A percentile compares a stretch with the other conserved stretches of the same genome.
These are phyloP conservation scores for Clinocottus analis DNA, from an alignment of 2,113 vertebrate species.

Conservation along the genomic window DNA sequence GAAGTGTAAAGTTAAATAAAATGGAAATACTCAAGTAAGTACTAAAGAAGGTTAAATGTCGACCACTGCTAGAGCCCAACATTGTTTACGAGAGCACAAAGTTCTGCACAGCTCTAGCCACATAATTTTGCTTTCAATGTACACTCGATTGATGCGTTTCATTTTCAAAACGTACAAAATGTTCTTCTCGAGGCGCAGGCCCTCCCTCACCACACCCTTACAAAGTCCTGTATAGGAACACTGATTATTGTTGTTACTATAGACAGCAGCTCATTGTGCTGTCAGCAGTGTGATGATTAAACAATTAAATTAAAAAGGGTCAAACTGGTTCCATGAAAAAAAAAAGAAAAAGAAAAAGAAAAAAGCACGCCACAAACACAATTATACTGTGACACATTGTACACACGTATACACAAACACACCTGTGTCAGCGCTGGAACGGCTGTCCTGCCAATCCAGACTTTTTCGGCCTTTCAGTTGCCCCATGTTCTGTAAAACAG, in stretches of 20 bases:
- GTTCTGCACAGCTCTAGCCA: background rate
- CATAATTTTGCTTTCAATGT: background rate
- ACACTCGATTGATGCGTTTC: background rate
- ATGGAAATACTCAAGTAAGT: background rate
- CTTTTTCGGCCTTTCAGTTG: conserved; percentile 47
- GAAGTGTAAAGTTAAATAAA: background rate
- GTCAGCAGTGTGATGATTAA: background rate
- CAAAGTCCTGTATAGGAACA: background rate
- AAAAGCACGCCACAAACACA: background rate
- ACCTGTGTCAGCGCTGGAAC: conserved; percentile 67
- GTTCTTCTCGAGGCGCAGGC: background rate
- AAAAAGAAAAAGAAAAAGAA: background rate
- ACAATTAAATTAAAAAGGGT: background rate
- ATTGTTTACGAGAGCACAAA: background rate
- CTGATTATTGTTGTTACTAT: background rate
- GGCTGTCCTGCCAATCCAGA: conserved; percentile 73
- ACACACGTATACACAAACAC: conserved; percentile 14
- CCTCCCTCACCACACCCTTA: background rate
- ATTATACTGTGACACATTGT: background rate
- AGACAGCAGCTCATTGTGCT: background rate
- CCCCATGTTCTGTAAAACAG: conserved; percentile 61
- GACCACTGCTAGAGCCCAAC: background rate
- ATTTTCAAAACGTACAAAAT: background rate
- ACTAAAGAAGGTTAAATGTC: background rate
- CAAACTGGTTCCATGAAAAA: background rate